Conservation (phyloP, 2,888 invertebrate genomes). For the Aradus depressus region DNA sequence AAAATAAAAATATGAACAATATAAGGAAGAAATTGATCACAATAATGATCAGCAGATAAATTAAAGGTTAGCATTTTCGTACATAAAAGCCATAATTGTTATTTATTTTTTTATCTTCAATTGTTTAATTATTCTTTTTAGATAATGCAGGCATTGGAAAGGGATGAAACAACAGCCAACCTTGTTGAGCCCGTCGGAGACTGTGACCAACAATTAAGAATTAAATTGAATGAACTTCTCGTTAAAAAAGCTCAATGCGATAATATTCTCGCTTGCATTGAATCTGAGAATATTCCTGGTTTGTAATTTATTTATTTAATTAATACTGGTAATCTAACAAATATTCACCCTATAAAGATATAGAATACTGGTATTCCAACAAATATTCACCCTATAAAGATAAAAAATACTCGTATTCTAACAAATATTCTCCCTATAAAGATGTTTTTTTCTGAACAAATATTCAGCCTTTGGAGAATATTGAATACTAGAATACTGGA, state of each 20-base stretch:
- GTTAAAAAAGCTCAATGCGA: slow-evolving; percentile 26
- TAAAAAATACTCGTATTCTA: not conserved
- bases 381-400: not conserved
- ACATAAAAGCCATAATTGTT: not conserved
- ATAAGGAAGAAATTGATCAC: too few species aligned
- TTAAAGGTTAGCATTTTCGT: too few species aligned
- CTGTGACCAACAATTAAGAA: slow-evolving; percentile 20
- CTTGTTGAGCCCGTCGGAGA: slow-evolving; percentile 19
- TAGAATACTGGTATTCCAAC: not conserved
- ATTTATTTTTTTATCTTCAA: not conserved
- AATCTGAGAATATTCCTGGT: slow-evolving; percentile 23
- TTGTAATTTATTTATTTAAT: not conserved
- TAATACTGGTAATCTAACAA: not conserved
- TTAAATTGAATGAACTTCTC: slow-evolving; percentile 23
- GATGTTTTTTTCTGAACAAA: too few species aligned
- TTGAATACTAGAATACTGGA: too few species aligned
- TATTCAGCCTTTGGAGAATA: too few species aligned
- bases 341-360: not conserved
- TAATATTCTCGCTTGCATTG: slow-evolving; percentile 24
- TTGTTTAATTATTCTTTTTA: slow-evolving; percentile 8
- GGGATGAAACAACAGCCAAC: slow-evolving; percentile 21
- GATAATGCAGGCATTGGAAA: slow-evolving; percentile 25
- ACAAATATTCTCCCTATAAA: not conserved
- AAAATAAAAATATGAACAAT: not conserved
- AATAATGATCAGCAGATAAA: too few species aligned